These are phyloP conservation scores for Gastrophysa polygoni DNA, from an alignment of 2,888 invertebrate species.

Conservation along the genomic window DNA sequence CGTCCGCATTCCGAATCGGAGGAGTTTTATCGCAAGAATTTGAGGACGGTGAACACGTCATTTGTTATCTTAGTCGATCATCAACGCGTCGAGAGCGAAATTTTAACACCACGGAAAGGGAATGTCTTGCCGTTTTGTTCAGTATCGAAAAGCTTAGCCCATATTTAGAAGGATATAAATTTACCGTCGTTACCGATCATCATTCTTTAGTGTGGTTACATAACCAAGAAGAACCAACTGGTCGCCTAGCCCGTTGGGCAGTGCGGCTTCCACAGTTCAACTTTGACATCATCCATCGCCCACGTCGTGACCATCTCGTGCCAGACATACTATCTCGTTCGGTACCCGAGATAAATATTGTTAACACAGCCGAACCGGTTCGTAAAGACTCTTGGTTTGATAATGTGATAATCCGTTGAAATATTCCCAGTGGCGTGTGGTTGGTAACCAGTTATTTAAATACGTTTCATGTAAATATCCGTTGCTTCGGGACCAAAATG, in stretches of 20 bases:
- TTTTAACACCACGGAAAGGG: conserved; percentile 27
- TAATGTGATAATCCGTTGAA: conserved; percentile 26
- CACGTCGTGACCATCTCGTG: conserved; percentile 19
- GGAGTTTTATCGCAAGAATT: background rate
- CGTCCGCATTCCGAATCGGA: conserved; percentile 18
- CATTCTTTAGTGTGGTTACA: conserved; percentile 16
- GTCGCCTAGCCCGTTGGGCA: conserved; percentile 16
- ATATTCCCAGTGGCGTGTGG: conserved; percentile 35
- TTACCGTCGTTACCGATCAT: conserved; percentile 33
- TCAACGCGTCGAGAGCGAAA: conserved; percentile 24
- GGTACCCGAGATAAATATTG: conserved; percentile 4
- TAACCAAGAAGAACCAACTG: conserved; percentile 28
- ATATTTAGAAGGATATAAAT: conserved; percentile 29
- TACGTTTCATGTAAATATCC: conserved; percentile 23
- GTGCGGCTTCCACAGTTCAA: conserved; percentile 29
- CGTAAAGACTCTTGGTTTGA: conserved; percentile 36
- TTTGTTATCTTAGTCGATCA: conserved; percentile 22
- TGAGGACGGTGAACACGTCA: conserved; percentile 13
- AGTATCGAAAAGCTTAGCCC: conserved; percentile 28
- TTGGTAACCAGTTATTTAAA: conserved; percentile 27
- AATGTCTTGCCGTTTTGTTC: too few species aligned
- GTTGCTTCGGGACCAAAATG: conserved; percentile 19
- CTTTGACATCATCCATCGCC: conserved; percentile 31
- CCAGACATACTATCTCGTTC: conserved; percentile 26
- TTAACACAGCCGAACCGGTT: too few species aligned